Conservation (phyloP, 2,113 vertebrate genomes). For the Acanthochromis polyacanthus region DNA sequence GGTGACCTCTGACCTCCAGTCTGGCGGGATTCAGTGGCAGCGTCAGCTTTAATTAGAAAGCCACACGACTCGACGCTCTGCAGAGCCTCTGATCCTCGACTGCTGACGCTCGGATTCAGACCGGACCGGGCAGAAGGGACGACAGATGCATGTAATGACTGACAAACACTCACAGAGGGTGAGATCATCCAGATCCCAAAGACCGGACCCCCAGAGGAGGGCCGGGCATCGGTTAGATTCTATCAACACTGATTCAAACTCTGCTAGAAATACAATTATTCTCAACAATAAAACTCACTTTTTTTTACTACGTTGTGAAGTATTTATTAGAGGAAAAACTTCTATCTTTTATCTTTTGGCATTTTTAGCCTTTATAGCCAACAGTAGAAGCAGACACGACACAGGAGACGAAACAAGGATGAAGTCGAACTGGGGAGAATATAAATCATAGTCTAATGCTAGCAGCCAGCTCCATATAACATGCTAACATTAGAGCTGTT, state of each 20-base stretch:
- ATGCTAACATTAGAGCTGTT: no score
- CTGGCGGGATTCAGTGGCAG: slow-evolving; percentile 69
- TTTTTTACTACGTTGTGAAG: no score
- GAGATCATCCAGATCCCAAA: slow-evolving; percentile 1
- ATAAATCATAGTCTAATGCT: no score
- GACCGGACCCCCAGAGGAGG: background rate
- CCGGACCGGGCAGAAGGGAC: slow-evolving; percentile 15
- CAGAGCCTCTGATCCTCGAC: slow-evolving; percentile 67
- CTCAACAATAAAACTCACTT: no score
- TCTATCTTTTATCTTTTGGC: no score
- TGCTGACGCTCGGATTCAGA: slow-evolving; percentile 25
- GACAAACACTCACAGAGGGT: slow-evolving; percentile 3
- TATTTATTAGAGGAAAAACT: no score
- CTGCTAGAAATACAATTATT: no score
- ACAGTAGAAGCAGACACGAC: no score
- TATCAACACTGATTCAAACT: background rate
- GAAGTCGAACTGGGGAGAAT: no score
- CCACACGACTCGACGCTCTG: slow-evolving; percentile 46
- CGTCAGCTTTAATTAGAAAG: slow-evolving; percentile 77
- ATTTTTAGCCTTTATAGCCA: no score
- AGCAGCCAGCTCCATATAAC: no score
- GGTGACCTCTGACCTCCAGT: slow-evolving; percentile 76
- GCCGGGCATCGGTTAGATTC: background rate
- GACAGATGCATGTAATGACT: slow-evolving; percentile 45
- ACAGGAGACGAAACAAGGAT: no score